phyloP scores from a whole-genome alignment of 2,888 invertebrate genomes.

The Yponomeuta sedellus region DNA sequence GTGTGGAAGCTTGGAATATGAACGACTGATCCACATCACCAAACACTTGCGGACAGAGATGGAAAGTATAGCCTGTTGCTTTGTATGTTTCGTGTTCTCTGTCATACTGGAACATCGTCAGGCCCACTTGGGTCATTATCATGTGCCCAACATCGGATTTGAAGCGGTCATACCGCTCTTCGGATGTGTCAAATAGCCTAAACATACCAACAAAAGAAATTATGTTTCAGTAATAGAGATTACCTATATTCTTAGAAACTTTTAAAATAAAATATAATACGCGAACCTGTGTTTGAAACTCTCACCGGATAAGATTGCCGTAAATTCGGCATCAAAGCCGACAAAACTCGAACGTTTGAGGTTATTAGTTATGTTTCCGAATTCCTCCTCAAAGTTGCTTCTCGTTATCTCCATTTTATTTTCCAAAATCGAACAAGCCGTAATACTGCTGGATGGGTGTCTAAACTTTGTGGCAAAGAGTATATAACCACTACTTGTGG shows the following conservation, averaged over 20 bases:
- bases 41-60: slow-evolving; percentile 80
- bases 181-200: slow-evolving; percentile 60
- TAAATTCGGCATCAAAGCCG: slow-evolving; percentile 85
- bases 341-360: slow-evolving; percentile 78
- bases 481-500: too few relatives aligned
- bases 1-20: slow-evolving; percentile 78
- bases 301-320: slow-evolving; percentile 67
- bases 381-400: slow-evolving; percentile 76
- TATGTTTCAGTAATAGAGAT: not conserved
- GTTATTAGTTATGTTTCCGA: slow-evolving; percentile 71
- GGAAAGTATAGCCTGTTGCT: slow-evolving; percentile 81
- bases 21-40: slow-evolving; percentile 78
- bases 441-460: too few relatives aligned
- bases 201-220: slow-evolving; percentile 24
- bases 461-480: too few relatives aligned
- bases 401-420: slow-evolving; percentile 78
- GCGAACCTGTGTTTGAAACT: slow-evolving; percentile 72
- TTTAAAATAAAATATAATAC: slow-evolving; percentile 17
- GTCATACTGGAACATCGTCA: slow-evolving; percentile 79
- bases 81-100: slow-evolving; percentile 75
- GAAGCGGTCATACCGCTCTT: slow-evolving; percentile 54
- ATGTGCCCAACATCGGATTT: slow-evolving; percentile 61
- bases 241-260: not conserved
- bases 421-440: too few relatives aligned
- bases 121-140: slow-evolving; percentile 81